These are phyloP conservation scores for Notospermus geniculatus DNA, from an alignment of 1,140 invertebrate genomes.

Conservation along the genomic window DNA sequence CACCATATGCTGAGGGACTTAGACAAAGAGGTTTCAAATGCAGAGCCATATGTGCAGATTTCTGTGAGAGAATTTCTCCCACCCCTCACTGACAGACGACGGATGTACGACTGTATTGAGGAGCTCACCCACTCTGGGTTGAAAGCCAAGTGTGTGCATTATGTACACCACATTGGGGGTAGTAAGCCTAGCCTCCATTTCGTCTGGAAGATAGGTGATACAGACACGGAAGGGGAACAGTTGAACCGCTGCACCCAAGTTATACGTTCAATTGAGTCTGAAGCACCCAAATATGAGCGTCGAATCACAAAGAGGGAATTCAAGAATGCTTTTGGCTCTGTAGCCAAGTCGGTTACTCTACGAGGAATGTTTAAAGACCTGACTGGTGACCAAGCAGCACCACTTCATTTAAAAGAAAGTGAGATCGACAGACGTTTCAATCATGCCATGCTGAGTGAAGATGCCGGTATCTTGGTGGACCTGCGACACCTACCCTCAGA, in stretches of 20 bases:
- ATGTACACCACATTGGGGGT: not conserved
- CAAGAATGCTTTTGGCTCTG: too few species aligned
- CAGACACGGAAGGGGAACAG: not conserved
- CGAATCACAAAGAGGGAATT: too few species aligned
- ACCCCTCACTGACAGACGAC: constrained; percentile 1
- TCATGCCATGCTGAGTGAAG: constrained; percentile 3
- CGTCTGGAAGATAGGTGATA: constrained; percentile 6
- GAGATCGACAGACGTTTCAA: not conserved
- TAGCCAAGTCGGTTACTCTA: too few species aligned
- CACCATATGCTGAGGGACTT: constrained; percentile 2
- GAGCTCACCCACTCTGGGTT: constrained; percentile 6
- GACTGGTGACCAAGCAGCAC: not conserved
- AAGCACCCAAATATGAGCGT: too few species aligned
- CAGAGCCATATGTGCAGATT: constrained; percentile 1
- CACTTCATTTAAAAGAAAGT: not conserved
- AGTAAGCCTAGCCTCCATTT: constrained; percentile 4
- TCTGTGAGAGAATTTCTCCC: constrained; percentile 7
- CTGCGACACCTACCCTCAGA: constrained; percentile 7
- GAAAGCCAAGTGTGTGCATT: constrained; percentile 4
- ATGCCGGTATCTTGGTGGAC: not conserved
- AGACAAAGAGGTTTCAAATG: constrained; percentile 1
- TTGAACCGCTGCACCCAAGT: not conserved
- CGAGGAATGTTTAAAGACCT: too few species aligned
- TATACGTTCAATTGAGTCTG: not conserved
- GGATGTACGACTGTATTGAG: constrained; percentile 4